Conservation (phyloP, 2,113 vertebrate species). For the Sorex fumeus region DNA sequence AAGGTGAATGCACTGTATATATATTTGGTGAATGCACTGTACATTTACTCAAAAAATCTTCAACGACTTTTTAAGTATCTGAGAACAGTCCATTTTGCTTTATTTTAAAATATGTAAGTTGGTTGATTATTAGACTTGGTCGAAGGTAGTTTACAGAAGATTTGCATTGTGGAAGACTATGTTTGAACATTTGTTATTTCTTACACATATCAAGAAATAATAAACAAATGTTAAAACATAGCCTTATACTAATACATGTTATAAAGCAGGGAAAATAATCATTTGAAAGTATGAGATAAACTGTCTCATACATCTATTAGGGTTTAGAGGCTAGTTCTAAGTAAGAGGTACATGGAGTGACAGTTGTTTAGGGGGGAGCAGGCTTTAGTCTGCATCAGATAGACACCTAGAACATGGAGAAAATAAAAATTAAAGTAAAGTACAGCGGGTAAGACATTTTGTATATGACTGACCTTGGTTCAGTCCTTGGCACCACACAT, state of each 20-base stretch:
- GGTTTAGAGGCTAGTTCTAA: background rate
- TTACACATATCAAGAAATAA: no score
- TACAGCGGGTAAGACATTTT: background rate
- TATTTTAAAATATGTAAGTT: slow-evolving; percentile 10
- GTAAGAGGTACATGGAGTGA: slow-evolving; percentile 24
- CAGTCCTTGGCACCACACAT: no score
- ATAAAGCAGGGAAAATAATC: slow-evolving; percentile 15
- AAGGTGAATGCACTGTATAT: background rate
- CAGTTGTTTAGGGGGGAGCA: background rate
- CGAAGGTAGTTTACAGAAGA: background rate
- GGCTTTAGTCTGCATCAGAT: background rate
- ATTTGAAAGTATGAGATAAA: slow-evolving; percentile 7
- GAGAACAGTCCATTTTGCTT: background rate
- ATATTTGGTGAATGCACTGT: background rate
- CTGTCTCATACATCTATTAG: background rate
- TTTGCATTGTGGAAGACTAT: no score
- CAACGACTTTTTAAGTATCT: slow-evolving; percentile 13
- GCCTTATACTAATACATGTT: background rate
- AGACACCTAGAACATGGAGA: slow-evolving; percentile 2
- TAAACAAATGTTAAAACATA: background rate
- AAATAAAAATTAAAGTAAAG: background rate
- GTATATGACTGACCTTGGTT: background rate
- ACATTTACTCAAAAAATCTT: slow-evolving; percentile 25
- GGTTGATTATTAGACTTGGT: slow-evolving; percentile 1
- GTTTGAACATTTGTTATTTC: no score